Evolutionary conservation across 1,140 invertebrate genomes (phyloP), one percentile per base, ranked within the genome.

Genomic region (Hormaphis cornu): DNA sequence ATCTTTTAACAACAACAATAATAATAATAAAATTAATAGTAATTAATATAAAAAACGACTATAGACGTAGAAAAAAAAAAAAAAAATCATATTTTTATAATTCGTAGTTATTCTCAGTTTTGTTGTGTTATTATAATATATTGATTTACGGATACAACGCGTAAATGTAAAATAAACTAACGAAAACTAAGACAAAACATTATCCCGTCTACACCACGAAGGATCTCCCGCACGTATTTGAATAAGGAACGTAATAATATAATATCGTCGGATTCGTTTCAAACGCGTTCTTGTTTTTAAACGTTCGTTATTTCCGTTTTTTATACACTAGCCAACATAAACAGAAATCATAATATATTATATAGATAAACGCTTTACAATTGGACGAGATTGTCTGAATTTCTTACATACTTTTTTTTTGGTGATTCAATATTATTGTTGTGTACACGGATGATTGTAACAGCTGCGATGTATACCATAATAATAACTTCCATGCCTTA

Each of bases 361-460:
- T n/a, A n/a, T 61, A 46, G 37, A 61, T 61, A 61, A 61, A 61
- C 54, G 46, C 28, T 61, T 61, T 48, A 66, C 61, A 66, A 66
- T 48, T 66, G 61, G 40, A 66, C 50, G 61, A 66, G 61, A 66
- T 66, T 66, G 61, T 66, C 61, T 66, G 61, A 66, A 66, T 66
- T 66, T 33, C 59, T 63, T 63, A 61, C 18, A 12, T 46, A 37
- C 26, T 46, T 66, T 50, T 48, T 50, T 50, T 42, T 63, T 63
- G 44, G 58, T 63, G 46, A 63, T 46, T 63, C 28, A 63, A 40
- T 14, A 63, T 46, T 44, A 63, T 63, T 63, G 46, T 63, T 63
- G 61, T 66, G 61, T 66, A 66, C 61, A 66, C 40, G 61, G 61
- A 66, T 66, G 61, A 66, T 66, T 48, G 61, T 66, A 66, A 66